A percentile compares a stretch with the other conserved stretches of the same genome.
These are phyloP conservation scores for Cyclura pinguis DNA, from an alignment of 2,797 vertebrate genomes.

Conservation along the genomic window DNA sequence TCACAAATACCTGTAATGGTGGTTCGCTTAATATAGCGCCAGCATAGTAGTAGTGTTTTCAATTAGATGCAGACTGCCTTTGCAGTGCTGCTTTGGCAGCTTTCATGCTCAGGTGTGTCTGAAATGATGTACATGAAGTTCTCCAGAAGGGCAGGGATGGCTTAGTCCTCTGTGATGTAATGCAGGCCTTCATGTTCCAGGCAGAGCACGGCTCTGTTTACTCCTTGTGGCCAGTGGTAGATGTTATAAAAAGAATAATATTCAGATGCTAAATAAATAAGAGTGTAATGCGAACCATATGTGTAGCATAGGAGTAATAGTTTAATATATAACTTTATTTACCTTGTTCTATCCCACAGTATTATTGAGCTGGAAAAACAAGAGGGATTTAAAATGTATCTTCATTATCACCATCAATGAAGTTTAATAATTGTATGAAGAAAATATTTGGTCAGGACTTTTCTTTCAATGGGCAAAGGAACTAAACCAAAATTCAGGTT, in stretches of 20 bases:
- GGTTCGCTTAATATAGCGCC: background rate
- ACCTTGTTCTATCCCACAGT: slow-evolving; percentile 80
- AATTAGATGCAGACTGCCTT: slow-evolving; percentile 45
- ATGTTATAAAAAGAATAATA: slow-evolving; percentile 83
- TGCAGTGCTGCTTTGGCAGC: slow-evolving; percentile 55
- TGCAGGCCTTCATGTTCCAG: slow-evolving; percentile 71
- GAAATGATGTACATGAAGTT: slow-evolving; percentile 69
- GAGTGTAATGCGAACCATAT: slow-evolving; percentile 83
- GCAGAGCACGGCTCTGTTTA: slow-evolving; percentile 82
- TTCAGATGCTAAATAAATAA: slow-evolving; percentile 86
- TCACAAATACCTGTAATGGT: background rate
- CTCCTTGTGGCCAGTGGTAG: slow-evolving; percentile 74
- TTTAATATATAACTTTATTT: slow-evolving; percentile 88
- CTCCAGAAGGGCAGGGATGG: slow-evolving; percentile 70
- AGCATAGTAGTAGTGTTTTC: slow-evolving; percentile 6
- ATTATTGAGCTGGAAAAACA: slow-evolving; percentile 64
- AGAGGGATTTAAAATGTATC: slow-evolving; percentile 62
- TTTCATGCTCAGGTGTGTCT: slow-evolving; percentile 66
- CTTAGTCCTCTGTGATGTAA: slow-evolving; percentile 76
- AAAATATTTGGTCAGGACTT: slow-evolving; percentile 47
- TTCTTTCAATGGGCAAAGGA: slow-evolving; percentile 58
- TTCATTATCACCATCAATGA: slow-evolving; percentile 62
- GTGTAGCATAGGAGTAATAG: slow-evolving; percentile 80
- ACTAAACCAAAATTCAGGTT: slow-evolving; percentile 44
- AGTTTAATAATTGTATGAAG: slow-evolving; percentile 41